Evolutionary conservation across 2,113 vertebrate species (phyloP).

Genomic region (Okapia johnstoni): DNA sequence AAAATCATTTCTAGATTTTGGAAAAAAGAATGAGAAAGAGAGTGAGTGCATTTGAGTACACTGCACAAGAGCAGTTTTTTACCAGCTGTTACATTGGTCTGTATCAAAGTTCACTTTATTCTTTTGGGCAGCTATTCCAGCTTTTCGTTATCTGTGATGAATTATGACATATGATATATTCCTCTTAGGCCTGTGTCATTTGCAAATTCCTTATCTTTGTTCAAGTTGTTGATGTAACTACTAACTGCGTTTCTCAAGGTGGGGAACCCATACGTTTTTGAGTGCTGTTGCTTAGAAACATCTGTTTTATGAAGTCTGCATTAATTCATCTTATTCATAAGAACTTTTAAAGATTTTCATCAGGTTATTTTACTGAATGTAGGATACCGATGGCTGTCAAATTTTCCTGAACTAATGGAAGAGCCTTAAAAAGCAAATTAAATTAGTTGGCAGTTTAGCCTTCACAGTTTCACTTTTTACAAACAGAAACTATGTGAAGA

Average conservation of each 20-base stretch:
- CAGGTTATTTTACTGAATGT: neutral
- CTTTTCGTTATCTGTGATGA: neutral
- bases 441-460: neutral
- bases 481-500: neutral
- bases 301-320: neutral
- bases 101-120: constrained; percentile 16
- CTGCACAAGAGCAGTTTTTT: constrained; percentile 7
- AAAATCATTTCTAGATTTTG: neutral
- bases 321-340: neutral
- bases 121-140: neutral
- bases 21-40: neutral
- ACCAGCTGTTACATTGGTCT: neutral
- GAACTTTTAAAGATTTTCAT: neutral
- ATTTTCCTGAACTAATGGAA: neutral
- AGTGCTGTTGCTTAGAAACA: neutral
- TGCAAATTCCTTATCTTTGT: neutral
- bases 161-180: neutral
- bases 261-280: neutral
- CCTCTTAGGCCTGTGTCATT: constrained; percentile 3
- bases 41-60: neutral
- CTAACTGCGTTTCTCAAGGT: neutral
- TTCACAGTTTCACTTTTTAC: constrained; percentile 18
- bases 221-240: neutral
- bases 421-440: constrained; percentile 1
- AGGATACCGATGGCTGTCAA: neutral